Conservation (phyloP, 2,888 invertebrate species). For the Cryptus armator region DNA sequence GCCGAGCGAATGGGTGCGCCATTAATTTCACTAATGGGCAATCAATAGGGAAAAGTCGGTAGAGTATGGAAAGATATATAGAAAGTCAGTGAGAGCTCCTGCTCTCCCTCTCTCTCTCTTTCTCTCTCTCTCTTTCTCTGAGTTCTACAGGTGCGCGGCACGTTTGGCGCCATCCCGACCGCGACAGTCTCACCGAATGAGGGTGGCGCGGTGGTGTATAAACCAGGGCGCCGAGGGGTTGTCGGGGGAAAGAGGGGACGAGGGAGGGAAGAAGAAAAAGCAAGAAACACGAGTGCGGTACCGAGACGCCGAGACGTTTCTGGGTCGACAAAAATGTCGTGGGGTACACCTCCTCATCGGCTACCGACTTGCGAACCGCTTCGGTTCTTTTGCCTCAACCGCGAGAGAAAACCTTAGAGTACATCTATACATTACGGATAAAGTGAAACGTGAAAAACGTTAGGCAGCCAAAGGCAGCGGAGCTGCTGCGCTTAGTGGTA, state of each 20-base stretch:
- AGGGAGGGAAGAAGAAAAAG: constrained; percentile 16
- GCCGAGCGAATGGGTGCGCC: constrained; percentile 68
- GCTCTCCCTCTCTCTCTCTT: constrained; percentile 1
- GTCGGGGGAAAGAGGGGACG: not conserved
- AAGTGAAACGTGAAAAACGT: constrained; percentile 19
- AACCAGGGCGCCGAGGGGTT: constrained; percentile 53
- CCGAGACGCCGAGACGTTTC: constrained; percentile 62
- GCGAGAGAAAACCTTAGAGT: constrained; percentile 62
- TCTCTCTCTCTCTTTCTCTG: not conserved
- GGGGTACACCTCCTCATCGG: constrained; percentile 50
- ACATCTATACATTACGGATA: constrained; percentile 4
- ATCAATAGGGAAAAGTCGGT: constrained; percentile 75
- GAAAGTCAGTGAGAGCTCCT: constrained; percentile 1
- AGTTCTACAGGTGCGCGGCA: constrained; percentile 69
- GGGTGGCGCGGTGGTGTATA: constrained; percentile 58
- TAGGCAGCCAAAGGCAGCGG: constrained; percentile 29
- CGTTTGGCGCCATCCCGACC: constrained; percentile 63
- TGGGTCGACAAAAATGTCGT: constrained; percentile 43
- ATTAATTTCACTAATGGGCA: constrained; percentile 83
- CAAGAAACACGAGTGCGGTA: constrained; percentile 66
- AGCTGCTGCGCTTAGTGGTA: not conserved
- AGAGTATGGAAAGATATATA: constrained; percentile 31
- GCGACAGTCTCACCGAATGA: constrained; percentile 49
- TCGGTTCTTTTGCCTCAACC: constrained; percentile 70
- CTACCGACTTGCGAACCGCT: constrained; percentile 71